Percentiles rank a stretch among this genome's conserved stretches.
Conservation (phyloP, 2,888 invertebrate species). For the Lepas anatifera region DNA sequence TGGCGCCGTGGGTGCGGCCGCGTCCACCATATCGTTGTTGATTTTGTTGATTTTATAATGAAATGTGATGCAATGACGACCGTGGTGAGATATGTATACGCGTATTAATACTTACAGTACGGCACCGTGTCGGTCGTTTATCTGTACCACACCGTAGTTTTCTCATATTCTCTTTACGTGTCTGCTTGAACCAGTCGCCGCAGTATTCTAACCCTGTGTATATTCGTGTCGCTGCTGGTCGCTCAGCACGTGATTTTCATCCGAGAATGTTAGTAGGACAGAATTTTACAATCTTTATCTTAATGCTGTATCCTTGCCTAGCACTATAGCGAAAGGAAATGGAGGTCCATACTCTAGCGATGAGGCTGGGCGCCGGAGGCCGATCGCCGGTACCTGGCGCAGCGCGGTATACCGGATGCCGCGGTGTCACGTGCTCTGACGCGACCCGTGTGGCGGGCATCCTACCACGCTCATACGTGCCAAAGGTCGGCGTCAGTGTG, state of each 20-base stretch:
- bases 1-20: background rate
- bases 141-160: slow-evolving; percentile 4
- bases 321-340: background rate
- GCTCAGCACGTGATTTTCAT: slow-evolving; percentile 3
- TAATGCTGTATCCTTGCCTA: background rate
- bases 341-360: too few species aligned
- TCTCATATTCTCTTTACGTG: slow-evolving; percentile 3
- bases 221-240: background rate
- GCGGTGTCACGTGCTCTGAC: too few species aligned
- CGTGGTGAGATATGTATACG: too few species aligned
- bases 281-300: background rate
- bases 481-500: background rate
- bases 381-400: too few species aligned
- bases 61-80: background rate
- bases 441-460: too few species aligned
- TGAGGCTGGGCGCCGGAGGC: too few species aligned
- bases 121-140: background rate
- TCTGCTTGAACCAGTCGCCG: slow-evolving; percentile 1
- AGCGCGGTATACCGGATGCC: too few species aligned
- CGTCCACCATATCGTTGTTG: background rate
- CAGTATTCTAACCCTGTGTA: slow-evolving; percentile 6
- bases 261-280: background rate
- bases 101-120: background rate
- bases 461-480: slow-evolving; percentile 2
- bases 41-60: background rate